Evolutionary conservation across 2,113 vertebrate genomes (phyloP).

Genomic region (Lepus timidus): DNA sequence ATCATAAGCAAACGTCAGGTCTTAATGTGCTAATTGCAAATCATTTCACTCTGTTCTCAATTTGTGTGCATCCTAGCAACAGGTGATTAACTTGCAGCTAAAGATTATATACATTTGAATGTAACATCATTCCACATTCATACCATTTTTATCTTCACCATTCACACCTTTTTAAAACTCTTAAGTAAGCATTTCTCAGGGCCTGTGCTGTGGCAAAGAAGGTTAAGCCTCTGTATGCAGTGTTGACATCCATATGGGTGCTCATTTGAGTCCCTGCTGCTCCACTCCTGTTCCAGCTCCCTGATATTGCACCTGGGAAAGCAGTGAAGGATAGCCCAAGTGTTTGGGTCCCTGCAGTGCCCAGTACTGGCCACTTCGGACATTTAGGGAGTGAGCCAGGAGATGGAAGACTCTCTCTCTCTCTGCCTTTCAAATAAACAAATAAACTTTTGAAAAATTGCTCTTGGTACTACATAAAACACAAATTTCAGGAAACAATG

Average conservation of each 20-base stretch:
- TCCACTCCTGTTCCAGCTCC: too few species aligned
- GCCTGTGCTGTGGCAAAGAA: too few species aligned
- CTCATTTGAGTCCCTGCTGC: too few species aligned
- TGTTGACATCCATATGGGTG: too few species aligned
- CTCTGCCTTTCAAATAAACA: too few species aligned
- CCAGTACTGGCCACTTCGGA: too few species aligned
- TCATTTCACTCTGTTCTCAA: neutral
- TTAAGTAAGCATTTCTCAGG: neutral
- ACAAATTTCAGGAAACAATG: conserved; percentile 75
- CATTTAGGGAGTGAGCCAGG: too few species aligned
- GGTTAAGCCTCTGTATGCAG: too few species aligned
- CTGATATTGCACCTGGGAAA: too few species aligned
- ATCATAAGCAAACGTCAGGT: conserved; percentile 4
- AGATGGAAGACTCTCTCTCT: too few species aligned
- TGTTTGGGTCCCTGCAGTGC: too few species aligned
- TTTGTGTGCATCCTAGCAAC: neutral
- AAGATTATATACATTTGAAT: neutral
- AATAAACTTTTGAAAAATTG: conserved; percentile 12
- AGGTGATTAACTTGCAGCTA: neutral
- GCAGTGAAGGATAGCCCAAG: too few species aligned
- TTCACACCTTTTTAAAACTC: neutral
- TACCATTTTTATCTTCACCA: neutral
- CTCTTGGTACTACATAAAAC: conserved; percentile 14
- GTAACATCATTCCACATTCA: neutral
- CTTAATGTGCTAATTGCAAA: neutral